phyloP scores from a whole-genome alignment of 2,797 vertebrate species.

The Eremophila alpestris region DNA sequence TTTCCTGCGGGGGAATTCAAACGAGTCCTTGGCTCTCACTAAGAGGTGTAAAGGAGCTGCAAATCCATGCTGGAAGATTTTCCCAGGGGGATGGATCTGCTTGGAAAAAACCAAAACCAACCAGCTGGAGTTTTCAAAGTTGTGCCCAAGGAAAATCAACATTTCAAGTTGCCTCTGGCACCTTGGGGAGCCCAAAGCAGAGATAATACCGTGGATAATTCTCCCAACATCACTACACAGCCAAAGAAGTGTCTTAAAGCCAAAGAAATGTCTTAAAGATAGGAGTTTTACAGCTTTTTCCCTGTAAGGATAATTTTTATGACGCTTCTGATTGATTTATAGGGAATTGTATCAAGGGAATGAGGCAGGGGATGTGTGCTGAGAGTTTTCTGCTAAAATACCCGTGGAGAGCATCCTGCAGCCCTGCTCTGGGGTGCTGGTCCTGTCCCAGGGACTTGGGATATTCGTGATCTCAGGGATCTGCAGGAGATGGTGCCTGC shows the following conservation, averaged over 20 bases:
- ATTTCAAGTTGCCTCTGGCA: background rate
- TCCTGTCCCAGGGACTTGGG: background rate
- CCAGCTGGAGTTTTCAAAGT: background rate
- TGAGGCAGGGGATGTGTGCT: background rate
- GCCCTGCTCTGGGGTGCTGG: background rate
- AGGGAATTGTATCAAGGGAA: background rate
- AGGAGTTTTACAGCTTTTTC: background rate
- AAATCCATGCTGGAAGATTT: background rate
- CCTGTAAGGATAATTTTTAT: background rate
- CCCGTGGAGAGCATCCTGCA: background rate
- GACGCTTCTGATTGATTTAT: background rate
- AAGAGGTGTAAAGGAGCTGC: background rate
- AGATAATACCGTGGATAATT: background rate
- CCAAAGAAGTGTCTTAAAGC: too few relatives aligned
- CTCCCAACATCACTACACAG: accelerated
- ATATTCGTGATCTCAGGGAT: background rate
- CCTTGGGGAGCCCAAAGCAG: background rate
- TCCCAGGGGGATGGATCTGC: background rate
- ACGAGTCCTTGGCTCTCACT: background rate
- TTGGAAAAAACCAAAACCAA: background rate
- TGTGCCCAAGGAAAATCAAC: background rate
- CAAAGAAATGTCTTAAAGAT: background rate
- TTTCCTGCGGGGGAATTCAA: background rate
- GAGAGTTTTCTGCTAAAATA: background rate
- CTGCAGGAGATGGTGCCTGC: background rate